A percentile compares a stretch with the other conserved stretches of the same genome.
Conservation (phyloP, 1,140 invertebrate species). For the Diabrotica virgifera region DNA sequence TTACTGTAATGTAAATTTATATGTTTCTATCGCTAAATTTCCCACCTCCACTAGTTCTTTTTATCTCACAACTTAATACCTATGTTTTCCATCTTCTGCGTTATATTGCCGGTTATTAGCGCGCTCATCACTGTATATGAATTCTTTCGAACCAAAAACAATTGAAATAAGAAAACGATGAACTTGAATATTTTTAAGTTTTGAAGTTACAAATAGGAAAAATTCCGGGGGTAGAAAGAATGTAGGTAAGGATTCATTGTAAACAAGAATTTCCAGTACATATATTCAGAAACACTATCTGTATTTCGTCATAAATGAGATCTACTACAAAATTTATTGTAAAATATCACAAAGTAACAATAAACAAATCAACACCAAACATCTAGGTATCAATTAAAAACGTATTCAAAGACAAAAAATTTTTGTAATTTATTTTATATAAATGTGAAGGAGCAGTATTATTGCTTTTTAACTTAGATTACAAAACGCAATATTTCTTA, state of each 20-base stretch:
- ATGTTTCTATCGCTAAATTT: no score
- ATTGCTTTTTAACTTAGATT: background rate
- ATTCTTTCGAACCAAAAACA: no score
- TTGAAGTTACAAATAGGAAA: no score
- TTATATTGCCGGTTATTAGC: no score
- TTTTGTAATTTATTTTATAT: conserved; percentile 1
- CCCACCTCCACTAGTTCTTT: no score
- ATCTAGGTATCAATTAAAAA: background rate
- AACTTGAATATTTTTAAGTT: no score
- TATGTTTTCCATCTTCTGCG: no score
- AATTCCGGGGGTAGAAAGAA: no score
- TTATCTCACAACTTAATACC: no score
- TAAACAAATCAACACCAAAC: background rate
- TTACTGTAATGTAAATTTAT: no score
- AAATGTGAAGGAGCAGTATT: background rate
- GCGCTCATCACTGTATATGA: no score
- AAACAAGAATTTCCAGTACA: background rate
- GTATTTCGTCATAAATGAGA: conserved; percentile 2
- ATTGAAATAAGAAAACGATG: no score
- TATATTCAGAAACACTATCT: background rate
- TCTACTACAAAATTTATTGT: background rate
- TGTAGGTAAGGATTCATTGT: background rate
- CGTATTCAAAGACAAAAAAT: background rate
- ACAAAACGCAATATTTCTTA: background rate
- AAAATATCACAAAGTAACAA: conserved; percentile 3